Conservation (phyloP, 2,888 invertebrate genomes). For the Sabatieria punctata region DNA sequence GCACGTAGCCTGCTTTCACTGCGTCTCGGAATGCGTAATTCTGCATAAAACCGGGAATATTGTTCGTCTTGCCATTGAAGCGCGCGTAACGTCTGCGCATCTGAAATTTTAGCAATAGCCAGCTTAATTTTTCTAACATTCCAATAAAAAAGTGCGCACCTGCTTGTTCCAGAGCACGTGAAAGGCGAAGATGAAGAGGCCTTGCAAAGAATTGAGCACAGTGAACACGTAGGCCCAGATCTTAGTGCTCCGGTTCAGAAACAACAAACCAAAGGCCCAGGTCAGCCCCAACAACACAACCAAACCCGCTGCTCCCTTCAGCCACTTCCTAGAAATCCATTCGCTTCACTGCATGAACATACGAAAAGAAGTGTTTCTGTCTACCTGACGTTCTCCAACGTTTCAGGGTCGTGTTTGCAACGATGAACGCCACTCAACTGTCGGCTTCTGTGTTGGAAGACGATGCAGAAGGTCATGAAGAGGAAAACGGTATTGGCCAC, state of each 20-base stretch:
- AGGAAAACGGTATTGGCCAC: conserved; percentile 70
- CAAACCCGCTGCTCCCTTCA: conserved; percentile 71
- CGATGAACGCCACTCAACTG: too few relatives aligned
- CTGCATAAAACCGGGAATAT: too few relatives aligned
- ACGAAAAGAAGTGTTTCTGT: too few relatives aligned
- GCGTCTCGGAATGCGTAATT: too few relatives aligned
- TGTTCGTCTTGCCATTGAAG: too few relatives aligned
- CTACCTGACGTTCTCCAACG: too few relatives aligned
- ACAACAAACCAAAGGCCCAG: conserved; percentile 85
- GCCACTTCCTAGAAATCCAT: conserved; percentile 55
- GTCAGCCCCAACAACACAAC: conserved; percentile 74
- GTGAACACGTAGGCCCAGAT: conserved; percentile 79
- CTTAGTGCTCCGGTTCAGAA: conserved; percentile 68
- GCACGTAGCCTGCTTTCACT: too few relatives aligned
- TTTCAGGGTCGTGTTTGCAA: too few relatives aligned
- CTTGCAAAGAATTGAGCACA: conserved; percentile 72
- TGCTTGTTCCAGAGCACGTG: conserved; percentile 86
- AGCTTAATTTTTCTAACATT: too few relatives aligned
- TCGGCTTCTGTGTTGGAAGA: conserved; percentile 59
- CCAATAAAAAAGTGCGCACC: conserved; percentile 45
- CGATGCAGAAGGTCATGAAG: conserved; percentile 73
- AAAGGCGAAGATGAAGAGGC: conserved; percentile 80
- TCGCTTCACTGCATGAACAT: too few relatives aligned
- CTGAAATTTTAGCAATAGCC: too few relatives aligned
- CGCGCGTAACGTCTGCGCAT: too few relatives aligned